Evolutionary conservation across 2,888 invertebrate species (phyloP), one percentile per base, ranked within the genome.

Genomic region (Ectropis crepuscularia): DNA sequence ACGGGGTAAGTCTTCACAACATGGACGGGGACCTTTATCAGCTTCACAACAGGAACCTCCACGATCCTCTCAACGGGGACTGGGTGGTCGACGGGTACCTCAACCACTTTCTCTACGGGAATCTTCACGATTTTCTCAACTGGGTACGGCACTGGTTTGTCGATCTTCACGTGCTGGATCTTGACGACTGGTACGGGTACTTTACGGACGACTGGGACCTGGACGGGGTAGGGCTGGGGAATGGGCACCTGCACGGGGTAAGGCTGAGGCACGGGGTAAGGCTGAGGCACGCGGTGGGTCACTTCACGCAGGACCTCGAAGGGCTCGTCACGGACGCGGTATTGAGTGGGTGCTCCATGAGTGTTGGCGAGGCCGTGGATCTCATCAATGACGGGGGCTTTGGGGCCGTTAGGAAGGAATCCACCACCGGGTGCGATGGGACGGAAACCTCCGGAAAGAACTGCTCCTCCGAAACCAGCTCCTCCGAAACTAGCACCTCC

Each of bases 111-210:
- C 76, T 94, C 94, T 5, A 93, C 89, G 51, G 94, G 94, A 8
- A 94, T 88, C 63, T 93, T 92, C 63, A 94, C 93, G 66, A 94
- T 94, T 78, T 93, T 94, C 74, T 94, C 94, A 9, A 94, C 94
- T 11, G 94, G 89, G 76, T 94, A 94, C 0, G 94, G 94, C 38
- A 94, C 94, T 39, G 93, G 94, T 70, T 89, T 94, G 76, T 94
- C 94, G 10, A 94, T 85, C 58, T 93, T 85, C 16, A 94, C 93
- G 5, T 94, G 93, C 67, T 94, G 93, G 53, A 93, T 93, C 74
- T 94, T 89, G 6, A 94, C 92, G 0, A 94, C 89, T 4, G 94
- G 94, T 2, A 94, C 89, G 60, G 94, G 93, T 0, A 94, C 85
- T 28, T 94, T 92, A 67, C 87, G 93, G 43, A 92, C 79, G 0